Base-by-base conservation (phyloP, 1,140 invertebrate species). In the Hyles vespertilio region DNA sequence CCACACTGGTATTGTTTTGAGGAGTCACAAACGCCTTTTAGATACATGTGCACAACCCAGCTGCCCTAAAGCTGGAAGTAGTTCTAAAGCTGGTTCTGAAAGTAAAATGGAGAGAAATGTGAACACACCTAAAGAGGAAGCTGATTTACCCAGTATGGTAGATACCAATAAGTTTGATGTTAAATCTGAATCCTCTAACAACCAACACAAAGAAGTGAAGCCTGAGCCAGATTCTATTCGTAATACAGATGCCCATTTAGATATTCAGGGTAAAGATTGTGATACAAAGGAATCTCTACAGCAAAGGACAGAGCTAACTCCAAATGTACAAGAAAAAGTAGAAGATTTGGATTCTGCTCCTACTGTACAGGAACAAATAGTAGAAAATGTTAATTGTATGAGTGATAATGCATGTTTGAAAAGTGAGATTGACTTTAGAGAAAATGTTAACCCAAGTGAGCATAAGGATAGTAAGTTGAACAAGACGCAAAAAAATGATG, bases 1-100 rank as follows among this genome's bases (percentile, higher is more conserved):
- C n/a, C 80, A 88, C 56, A 73, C 81, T 67, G 91, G 91, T 54
- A 92, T 92, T 61, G 91, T 90, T n/a, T 87, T 93, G 61, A 85
- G 92, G 62, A 93, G 90, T 79, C 92, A 92, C 65, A 92, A 92
- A 79, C 70, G 92, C 61, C 82, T 91, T 22, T 82, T 80, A 65
- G 90, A 92, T 57, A 74, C 75, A 58, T 74, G 49, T 73, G 51
- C 66, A 58, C 79, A 72, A 54, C 59, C 72, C 32, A 67, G 66
- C 60, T 80, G 67, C 69, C 55, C 72, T 57, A 88, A 88, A 81
- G 51, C 62, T 22, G 85, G 72, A 72, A 75, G 47, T 59, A 70
- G 60, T 67, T 58, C 70, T 10, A 88, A 85, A 74, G 57, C 43
- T 57, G 67, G 49, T 56, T 63, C 69, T 51, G 83, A 82, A 48